These are phyloP conservation scores for Himalopsyche kuldschensis DNA, from an alignment of 2,888 invertebrate species.

Conservation along the genomic window DNA sequence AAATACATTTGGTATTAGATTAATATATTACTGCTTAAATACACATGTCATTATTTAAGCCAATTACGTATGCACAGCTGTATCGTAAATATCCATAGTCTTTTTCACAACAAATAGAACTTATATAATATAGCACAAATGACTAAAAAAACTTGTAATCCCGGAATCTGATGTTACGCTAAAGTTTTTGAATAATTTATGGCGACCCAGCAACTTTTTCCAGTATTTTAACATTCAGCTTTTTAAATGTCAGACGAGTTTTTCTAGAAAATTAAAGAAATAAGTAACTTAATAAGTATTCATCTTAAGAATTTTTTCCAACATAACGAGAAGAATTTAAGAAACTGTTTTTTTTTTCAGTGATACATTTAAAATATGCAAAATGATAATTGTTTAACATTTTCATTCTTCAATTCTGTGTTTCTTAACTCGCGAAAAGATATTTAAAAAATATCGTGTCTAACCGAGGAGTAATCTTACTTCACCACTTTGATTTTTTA, in stretches of 20 bases:
- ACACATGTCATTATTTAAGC: background rate
- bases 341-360: no score
- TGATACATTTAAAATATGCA: no score
- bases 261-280: background rate
- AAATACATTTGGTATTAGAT: no score
- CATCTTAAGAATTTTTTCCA: background rate
- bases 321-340: no score
- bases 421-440: no score
- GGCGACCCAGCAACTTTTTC: background rate
- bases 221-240: background rate
- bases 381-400: no score
- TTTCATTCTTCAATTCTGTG: no score
- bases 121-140: background rate
- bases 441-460: no score
- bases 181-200: background rate
- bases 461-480: no score
- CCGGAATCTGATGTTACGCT: background rate
- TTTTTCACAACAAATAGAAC: background rate
- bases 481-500: no score
- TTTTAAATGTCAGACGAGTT: background rate
- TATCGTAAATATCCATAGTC: background rate
- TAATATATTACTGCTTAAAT: no score
- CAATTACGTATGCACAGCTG: constrained; percentile 7
- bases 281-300: background rate
- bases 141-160: background rate